These are phyloP conservation scores for Mimas tiliae DNA, from an alignment of 2,888 invertebrate species.

Conservation along the genomic window DNA sequence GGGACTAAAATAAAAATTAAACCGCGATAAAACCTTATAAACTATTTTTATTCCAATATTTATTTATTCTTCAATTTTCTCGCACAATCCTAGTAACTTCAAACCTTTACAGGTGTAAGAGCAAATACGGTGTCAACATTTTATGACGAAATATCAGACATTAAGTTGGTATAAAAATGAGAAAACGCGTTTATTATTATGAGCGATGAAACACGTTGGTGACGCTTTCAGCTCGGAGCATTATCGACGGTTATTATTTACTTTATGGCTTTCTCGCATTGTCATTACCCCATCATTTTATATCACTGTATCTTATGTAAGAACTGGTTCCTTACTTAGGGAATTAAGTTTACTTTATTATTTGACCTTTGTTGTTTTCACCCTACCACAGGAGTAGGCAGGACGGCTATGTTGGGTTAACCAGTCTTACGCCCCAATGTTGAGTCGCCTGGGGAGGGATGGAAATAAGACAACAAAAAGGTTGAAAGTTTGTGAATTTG, in stretches of 20 bases:
- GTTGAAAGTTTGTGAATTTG: too few relatives aligned
- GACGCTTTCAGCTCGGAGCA: slow-evolving; percentile 9
- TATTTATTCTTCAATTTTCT: not conserved
- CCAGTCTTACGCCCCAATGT: too few relatives aligned
- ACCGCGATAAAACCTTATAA: too few relatives aligned
- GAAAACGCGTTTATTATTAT: slow-evolving; percentile 26
- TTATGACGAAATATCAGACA: slow-evolving; percentile 20
- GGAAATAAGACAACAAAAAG: too few relatives aligned
- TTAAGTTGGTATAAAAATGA: slow-evolving; percentile 22
- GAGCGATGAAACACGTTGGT: slow-evolving; percentile 22
- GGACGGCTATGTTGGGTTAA: too few relatives aligned
- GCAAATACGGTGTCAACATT: not conserved
- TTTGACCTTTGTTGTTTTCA: too few relatives aligned
- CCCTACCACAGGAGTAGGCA: too few relatives aligned
- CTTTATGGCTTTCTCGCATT: slow-evolving; percentile 24
- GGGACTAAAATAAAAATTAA: too few relatives aligned
- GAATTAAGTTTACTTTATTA: too few relatives aligned
- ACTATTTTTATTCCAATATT: too few relatives aligned
- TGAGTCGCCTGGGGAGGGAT: too few relatives aligned
- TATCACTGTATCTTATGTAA: not conserved
- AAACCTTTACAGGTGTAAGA: not conserved
- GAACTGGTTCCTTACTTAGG: not conserved
- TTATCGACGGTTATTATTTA: slow-evolving; percentile 19
- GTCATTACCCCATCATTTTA: slow-evolving; percentile 4
- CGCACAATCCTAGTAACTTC: not conserved